A percentile compares a stretch with the other conserved stretches of the same genome.
Evolutionary conservation across 2,797 vertebrate genomes (phyloP).

Genomic region (Meda fulgida): DNA sequence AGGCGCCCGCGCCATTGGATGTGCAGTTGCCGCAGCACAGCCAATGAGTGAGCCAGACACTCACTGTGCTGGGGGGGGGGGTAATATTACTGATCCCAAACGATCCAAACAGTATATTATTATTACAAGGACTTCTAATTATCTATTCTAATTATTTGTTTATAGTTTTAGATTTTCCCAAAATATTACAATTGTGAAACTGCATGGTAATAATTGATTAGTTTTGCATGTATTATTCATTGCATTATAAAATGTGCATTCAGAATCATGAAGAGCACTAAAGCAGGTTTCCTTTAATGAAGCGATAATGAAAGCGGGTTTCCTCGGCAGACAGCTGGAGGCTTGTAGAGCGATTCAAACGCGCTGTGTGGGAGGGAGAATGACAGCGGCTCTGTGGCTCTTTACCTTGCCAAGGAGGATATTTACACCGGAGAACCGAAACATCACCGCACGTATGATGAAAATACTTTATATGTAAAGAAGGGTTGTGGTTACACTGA

Average conservation of each 20-base stretch:
- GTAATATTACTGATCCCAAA: too few species aligned
- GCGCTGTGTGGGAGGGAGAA: conserved; percentile 32
- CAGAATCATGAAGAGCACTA: neutral
- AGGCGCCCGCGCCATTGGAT: too few species aligned
- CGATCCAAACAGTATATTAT: too few species aligned
- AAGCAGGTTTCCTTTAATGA: conserved; percentile 39
- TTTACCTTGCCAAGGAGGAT: conserved; percentile 38
- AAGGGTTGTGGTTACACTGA: neutral
- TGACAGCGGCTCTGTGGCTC: conserved; percentile 35
- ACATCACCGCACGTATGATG: conserved; percentile 39
- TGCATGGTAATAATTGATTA: neutral
- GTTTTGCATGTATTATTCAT: neutral
- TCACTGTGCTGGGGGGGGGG: too few species aligned
- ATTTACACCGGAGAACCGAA: conserved; percentile 43
- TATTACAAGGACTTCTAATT: too few species aligned
- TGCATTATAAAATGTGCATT: neutral
- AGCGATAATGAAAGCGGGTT: conserved; percentile 14
- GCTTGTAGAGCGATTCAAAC: conserved; percentile 11
- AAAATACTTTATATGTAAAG: conserved; percentile 6
- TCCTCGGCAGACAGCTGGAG: conserved; percentile 30
- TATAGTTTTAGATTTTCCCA: neutral
- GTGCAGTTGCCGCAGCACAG: too few species aligned
- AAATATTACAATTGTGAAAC: neutral
- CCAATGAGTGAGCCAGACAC: too few species aligned
- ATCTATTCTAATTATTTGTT: neutral